Conservation (phyloP, 2,888 invertebrate genomes). For the Hyposoter dolosus region DNA sequence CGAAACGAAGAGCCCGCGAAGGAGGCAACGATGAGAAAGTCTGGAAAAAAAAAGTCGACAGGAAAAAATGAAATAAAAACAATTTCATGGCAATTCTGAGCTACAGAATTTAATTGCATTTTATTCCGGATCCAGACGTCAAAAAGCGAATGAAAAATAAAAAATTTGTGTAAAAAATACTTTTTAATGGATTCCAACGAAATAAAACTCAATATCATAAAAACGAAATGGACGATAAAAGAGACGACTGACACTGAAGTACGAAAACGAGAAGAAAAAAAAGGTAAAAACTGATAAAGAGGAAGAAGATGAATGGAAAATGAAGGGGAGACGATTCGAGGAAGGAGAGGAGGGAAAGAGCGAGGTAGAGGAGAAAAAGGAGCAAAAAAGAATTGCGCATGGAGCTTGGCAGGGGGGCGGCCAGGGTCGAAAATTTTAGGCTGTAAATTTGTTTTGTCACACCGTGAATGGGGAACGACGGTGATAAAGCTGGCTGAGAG, state of each 20-base stretch:
- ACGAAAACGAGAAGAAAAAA: conserved; percentile 19
- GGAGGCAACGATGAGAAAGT: background rate
- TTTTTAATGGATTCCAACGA: conserved; percentile 15
- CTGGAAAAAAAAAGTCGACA: background rate
- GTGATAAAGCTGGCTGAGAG: conserved; percentile 75
- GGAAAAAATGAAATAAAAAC: background rate
- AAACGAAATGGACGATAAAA: conserved; percentile 25
- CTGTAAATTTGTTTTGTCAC: conserved; percentile 77
- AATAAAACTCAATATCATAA: conserved; percentile 27
- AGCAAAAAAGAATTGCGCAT: conserved; percentile 33
- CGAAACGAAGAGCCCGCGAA: background rate
- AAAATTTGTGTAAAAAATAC: conserved; percentile 9
- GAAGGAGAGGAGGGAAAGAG: background rate
- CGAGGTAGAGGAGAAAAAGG: conserved; percentile 51
- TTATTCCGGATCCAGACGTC: background rate
- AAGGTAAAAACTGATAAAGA: conserved; percentile 12
- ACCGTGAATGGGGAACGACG: conserved; percentile 69
- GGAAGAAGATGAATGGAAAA: conserved; percentile 37
- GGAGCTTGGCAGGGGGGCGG: conserved; percentile 69
- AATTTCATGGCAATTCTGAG: background rate
- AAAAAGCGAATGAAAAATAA: background rate
- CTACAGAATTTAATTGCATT: background rate
- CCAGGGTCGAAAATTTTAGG: conserved; percentile 65
- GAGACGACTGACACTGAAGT: conserved; percentile 23
- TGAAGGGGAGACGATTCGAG: conserved; percentile 4